A percentile compares a stretch with the other conserved stretches of the same genome.
Evolutionary conservation across 1,140 invertebrate species (phyloP).

Genomic region (Saccostrea glomerata): DNA sequence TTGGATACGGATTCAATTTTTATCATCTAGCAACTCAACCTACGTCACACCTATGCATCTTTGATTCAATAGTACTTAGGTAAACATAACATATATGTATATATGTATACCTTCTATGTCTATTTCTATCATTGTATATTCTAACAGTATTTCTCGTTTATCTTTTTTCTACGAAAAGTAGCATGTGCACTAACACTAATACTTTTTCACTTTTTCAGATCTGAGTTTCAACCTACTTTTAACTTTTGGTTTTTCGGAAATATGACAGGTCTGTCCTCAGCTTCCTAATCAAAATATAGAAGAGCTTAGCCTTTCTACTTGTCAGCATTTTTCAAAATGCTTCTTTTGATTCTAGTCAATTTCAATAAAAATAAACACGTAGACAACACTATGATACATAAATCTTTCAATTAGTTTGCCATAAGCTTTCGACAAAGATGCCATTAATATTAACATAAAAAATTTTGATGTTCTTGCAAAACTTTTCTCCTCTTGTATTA

Average conservation of each 20-base stretch:
- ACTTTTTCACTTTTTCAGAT: conserved; percentile 86
- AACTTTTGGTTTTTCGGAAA: conserved; percentile 97
- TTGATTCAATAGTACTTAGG: conserved; percentile 87
- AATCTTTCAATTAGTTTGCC: neutral
- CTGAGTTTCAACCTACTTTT: conserved; percentile 93
- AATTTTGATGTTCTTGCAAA: too few relatives aligned
- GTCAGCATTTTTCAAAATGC: too few relatives aligned
- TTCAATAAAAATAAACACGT: too few relatives aligned
- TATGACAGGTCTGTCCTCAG: conserved; percentile 86
- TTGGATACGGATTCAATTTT: conserved; percentile 99
- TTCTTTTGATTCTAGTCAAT: too few relatives aligned
- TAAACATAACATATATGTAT: conserved; percentile 52
- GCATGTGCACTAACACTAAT: neutral
- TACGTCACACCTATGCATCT: conserved; percentile 94
- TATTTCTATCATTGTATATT: neutral
- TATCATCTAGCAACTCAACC: conserved; percentile 99
- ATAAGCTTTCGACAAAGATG: neutral
- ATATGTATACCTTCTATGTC: neutral
- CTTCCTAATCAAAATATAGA: too few relatives aligned
- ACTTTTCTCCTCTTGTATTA: too few relatives aligned
- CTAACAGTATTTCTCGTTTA: neutral
- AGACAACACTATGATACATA: too few relatives aligned
- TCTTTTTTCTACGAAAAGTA: too few relatives aligned
- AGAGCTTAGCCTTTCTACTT: too few relatives aligned
- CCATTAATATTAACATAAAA: neutral